Evolutionary conservation across 2,113 vertebrate species (phyloP).

Genomic region (Sprattus sprattus): DNA sequence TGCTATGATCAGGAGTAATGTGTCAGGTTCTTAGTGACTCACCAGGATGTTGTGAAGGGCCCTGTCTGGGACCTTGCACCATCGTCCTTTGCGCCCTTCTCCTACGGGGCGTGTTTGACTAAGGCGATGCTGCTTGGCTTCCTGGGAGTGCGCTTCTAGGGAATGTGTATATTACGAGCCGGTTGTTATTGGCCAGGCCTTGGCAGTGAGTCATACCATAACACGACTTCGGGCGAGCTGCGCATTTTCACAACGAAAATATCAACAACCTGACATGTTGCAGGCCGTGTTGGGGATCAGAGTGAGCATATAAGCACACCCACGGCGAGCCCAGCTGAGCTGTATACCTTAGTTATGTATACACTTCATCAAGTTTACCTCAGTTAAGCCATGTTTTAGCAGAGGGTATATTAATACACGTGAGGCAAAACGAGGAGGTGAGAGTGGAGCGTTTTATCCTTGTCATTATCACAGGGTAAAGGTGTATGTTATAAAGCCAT

Average conservation of each 20-base stretch:
- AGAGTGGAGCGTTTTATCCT: neutral
- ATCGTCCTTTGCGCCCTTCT: neutral
- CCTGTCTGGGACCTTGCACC: neutral
- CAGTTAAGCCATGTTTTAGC: neutral
- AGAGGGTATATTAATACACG: neutral
- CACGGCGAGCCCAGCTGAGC: neutral
- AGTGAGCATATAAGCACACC: neutral
- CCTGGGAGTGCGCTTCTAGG: neutral
- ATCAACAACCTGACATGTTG: neutral
- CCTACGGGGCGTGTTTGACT: neutral
- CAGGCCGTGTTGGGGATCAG: neutral
- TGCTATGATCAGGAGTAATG: neutral
- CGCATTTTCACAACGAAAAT: neutral
- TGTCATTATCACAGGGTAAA: neutral
- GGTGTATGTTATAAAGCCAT: neutral
- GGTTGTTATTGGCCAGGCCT: neutral
- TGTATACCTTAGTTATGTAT: neutral
- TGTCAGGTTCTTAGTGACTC: neutral
- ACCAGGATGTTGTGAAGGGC: neutral
- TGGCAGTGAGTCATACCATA: neutral
- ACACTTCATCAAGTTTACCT: neutral
- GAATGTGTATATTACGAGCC: constrained; percentile 2
- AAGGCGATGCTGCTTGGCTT: neutral
- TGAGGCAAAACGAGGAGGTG: neutral
- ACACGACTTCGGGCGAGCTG: neutral